These are phyloP conservation scores for Streblospio benedicti DNA, from an alignment of 1,140 invertebrate genomes.

Conservation along the genomic window DNA sequence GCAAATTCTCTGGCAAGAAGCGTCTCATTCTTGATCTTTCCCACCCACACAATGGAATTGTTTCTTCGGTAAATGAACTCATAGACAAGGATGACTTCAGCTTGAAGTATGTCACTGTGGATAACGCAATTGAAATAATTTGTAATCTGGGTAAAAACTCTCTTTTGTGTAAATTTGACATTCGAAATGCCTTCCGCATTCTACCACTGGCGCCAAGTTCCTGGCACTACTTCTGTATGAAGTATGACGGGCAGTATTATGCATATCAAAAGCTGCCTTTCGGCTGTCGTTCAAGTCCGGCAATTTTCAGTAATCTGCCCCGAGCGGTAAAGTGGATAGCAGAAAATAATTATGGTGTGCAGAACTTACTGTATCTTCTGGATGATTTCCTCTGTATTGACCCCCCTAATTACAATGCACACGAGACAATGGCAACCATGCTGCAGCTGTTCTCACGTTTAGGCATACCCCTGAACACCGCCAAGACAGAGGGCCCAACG, in stretches of 20 bases:
- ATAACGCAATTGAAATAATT: too few relatives aligned
- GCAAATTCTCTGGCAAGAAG: neutral
- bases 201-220: neutral
- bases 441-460: too few relatives aligned
- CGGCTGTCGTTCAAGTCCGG: neutral
- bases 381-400: neutral
- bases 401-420: neutral
- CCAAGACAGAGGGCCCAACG: too few relatives aligned
- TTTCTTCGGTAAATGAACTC: neutral
- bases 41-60: neutral
- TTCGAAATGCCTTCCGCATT: neutral
- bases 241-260: neutral
- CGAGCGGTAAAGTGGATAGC: slow-evolving; percentile 1
- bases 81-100: neutral
- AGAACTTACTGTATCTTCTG: neutral
- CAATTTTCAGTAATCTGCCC: neutral
- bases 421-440: neutral
- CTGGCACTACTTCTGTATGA: neutral
- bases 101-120: neutral
- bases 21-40: neutral
- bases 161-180: neutral
- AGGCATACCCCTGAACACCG: too few relatives aligned
- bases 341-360: neutral
- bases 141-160: too few relatives aligned
- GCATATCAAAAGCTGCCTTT: neutral